Conservation (phyloP, 2,888 invertebrate species). For the Camptogramma bilineatum region DNA sequence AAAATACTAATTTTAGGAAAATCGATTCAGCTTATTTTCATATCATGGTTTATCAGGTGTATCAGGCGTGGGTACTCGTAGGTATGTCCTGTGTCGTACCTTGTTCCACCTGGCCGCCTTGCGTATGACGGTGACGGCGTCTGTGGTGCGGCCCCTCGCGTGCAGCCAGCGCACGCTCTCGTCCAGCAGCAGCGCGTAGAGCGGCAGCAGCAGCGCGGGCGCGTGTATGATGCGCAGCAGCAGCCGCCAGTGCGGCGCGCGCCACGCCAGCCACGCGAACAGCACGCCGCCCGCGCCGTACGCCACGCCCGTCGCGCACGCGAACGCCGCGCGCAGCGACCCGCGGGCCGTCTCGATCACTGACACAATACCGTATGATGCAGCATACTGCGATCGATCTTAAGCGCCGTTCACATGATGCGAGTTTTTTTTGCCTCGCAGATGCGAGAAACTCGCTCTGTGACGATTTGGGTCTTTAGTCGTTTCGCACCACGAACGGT, state of each 20-base stretch:
- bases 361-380: constrained; percentile 41
- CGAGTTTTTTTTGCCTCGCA: no score
- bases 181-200: constrained; percentile 88
- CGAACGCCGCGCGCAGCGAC: constrained; percentile 70
- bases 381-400: no score
- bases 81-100: constrained; percentile 49
- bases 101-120: constrained; percentile 88
- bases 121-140: constrained; percentile 85
- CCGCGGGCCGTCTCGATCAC: constrained; percentile 75
- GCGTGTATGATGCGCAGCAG: constrained; percentile 87
- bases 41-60: not conserved
- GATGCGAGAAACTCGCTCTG: no score
- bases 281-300: constrained; percentile 85
- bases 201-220: constrained; percentile 88
- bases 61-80: not conserved
- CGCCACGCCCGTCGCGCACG: constrained; percentile 72
- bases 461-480: no score
- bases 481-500: no score
- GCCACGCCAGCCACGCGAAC: constrained; percentile 67
- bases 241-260: constrained; percentile 88
- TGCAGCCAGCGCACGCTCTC: constrained; percentile 92
- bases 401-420: no score
- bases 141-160: constrained; percentile 83
- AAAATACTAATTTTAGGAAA: no score
- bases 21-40: no score